phyloP scores from a whole-genome alignment of 2,888 invertebrate genomes.

The Coecobrya sp. region DNA sequence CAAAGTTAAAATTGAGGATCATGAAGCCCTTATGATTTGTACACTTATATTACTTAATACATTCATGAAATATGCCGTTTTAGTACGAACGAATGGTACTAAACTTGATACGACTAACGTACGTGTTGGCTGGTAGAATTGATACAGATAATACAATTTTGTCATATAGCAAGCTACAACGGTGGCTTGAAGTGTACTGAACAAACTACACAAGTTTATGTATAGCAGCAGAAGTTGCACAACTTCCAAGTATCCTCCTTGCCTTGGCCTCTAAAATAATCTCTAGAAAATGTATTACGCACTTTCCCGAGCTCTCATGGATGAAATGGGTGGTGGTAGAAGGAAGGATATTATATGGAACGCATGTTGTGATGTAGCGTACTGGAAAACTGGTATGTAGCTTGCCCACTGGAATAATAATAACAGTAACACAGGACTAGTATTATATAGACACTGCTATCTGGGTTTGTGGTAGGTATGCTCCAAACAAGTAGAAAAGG shows the following conservation, averaged over 20 bases:
- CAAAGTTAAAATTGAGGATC: too few relatives aligned
- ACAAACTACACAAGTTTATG: not conserved
- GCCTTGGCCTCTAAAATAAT: constrained; percentile 68
- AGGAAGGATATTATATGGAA: constrained; percentile 26
- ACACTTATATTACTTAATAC: too few relatives aligned
- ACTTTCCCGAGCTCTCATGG: not conserved
- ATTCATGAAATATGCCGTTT: too few relatives aligned
- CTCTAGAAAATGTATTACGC: constrained; percentile 38
- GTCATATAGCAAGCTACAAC: not conserved
- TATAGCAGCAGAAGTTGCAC: constrained; percentile 8
- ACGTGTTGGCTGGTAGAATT: not conserved
- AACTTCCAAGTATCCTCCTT: constrained; percentile 18
- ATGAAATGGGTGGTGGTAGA: constrained; percentile 11
- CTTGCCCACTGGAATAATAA: constrained; percentile 13
- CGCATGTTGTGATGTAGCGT: constrained; percentile 9
- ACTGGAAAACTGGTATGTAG: constrained; percentile 39
- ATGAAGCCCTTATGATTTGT: too few relatives aligned
- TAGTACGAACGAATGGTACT: too few relatives aligned
- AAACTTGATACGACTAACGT: too few relatives aligned
- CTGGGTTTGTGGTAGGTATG: not conserved
- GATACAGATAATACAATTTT: constrained; percentile 53
- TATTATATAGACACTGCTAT: not conserved
- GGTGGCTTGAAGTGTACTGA: not conserved
- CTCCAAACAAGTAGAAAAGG: not conserved
- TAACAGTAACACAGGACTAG: not conserved